Evolutionary conservation across 92 coral and sea anemone species (phyloP).

Genomic region (Epizoanthus stellaris): DNA sequence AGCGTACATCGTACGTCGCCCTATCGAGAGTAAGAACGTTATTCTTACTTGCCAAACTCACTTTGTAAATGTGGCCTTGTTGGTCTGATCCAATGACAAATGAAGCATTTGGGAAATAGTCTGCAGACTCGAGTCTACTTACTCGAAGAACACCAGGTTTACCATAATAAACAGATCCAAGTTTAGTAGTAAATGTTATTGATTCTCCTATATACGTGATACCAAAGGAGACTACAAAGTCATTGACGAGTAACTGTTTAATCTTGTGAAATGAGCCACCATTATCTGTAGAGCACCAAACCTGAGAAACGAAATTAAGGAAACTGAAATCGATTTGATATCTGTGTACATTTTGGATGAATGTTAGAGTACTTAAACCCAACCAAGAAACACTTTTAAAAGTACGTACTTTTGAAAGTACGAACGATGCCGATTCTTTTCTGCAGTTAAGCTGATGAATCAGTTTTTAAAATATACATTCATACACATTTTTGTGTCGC

Average conservation of each 20-base stretch:
- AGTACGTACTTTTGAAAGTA: no score
- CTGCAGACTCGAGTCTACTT: constrained; percentile 34
- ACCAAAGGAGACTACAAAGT: constrained; percentile 69
- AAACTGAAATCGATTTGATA: neutral
- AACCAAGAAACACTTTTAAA: no score
- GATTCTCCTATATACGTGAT: constrained; percentile 74
- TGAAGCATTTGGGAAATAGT: constrained; percentile 15
- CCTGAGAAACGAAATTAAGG: constrained; percentile 50
- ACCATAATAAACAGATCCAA: constrained; percentile 77
- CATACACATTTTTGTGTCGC: no score
- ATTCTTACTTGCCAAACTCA: constrained; percentile 40
- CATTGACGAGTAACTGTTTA: constrained; percentile 63
- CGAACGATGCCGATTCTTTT: no score
- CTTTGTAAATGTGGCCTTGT: constrained; percentile 46
- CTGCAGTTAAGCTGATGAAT: no score
- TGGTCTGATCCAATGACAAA: constrained; percentile 53
- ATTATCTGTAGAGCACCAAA: constrained; percentile 95
- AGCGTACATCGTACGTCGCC: neutral
- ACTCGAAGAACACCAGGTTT: constrained; percentile 72
- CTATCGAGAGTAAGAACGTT: constrained; percentile 42
- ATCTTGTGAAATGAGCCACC: constrained; percentile 89
- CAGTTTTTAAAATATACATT: no score
- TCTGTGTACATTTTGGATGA: neutral
- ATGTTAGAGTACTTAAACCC: no score
- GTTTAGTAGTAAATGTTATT: constrained; percentile 68